These are phyloP conservation scores for Neoscelio sp. DNA, from an alignment of 2,888 invertebrate species.

Conservation along the genomic window DNA sequence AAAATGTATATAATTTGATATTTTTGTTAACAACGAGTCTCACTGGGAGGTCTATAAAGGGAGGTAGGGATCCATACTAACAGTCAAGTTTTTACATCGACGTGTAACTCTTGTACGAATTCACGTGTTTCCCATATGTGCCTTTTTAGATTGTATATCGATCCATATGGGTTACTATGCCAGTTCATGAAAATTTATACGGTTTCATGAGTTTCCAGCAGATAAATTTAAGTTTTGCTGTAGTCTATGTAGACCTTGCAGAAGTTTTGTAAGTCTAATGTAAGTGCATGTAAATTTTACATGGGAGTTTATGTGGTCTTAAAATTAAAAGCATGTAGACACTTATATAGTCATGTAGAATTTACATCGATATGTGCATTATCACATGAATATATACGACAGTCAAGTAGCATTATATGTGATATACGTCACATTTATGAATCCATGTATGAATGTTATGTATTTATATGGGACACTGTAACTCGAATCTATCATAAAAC, in stretches of 20 bases:
- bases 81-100: slow-evolving; percentile 19
- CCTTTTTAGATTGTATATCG: slow-evolving; percentile 31
- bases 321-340: slow-evolving; percentile 12
- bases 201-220: slow-evolving; percentile 6
- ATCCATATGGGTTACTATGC: slow-evolving; percentile 30
- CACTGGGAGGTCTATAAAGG: slow-evolving; percentile 34
- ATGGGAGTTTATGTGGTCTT: slow-evolving; percentile 5
- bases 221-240: slow-evolving; percentile 19
- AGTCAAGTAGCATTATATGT: neutral
- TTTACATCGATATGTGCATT: slow-evolving; percentile 24
- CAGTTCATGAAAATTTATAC: slow-evolving; percentile 41
- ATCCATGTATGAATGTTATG: slow-evolving; percentile 21
- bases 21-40: neutral
- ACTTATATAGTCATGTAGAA: slow-evolving; percentile 19
- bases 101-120: slow-evolving; percentile 8
- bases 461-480: neutral
- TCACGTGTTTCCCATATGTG: slow-evolving; percentile 28
- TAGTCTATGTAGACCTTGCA: neutral
- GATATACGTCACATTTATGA: slow-evolving; percentile 21
- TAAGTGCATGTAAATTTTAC: slow-evolving; percentile 16
- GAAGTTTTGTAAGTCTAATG: slow-evolving; percentile 29
- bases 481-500: no score
- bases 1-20: neutral
- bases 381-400: neutral
- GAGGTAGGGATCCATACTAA: slow-evolving; percentile 35